These are phyloP conservation scores for Lucifuga dentata DNA, from an alignment of 2,113 vertebrate genomes.

Conservation along the genomic window DNA sequence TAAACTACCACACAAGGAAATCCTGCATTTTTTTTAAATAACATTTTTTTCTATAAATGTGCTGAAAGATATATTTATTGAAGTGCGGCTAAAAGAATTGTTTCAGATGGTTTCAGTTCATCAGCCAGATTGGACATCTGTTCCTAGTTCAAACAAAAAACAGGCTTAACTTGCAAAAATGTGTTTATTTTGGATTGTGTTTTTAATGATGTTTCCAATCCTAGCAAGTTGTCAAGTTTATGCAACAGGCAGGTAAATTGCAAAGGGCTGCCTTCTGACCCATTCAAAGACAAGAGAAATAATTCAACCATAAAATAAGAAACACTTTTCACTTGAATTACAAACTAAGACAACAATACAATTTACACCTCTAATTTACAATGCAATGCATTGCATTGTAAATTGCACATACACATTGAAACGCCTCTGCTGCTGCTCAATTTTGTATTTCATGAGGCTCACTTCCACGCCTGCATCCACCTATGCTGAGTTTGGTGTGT, in stretches of 20 bases:
- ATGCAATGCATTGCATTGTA: no score
- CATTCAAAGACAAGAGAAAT: conserved; percentile 26
- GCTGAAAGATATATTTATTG: conserved; percentile 96
- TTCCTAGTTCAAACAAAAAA: conserved; percentile 86
- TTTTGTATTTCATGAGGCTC: no score
- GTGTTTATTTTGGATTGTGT: conserved; percentile 85
- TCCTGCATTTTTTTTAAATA: conserved; percentile 52
- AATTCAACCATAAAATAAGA: conserved; percentile 19
- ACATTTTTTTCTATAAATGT: conserved; percentile 76
- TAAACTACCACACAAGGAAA: conserved; percentile 63
- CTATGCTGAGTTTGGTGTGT: no score
- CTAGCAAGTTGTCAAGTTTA: conserved; percentile 82
- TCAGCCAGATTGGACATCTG: conserved; percentile 91
- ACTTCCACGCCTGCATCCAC: no score
- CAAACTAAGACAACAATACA: conserved; percentile 17
- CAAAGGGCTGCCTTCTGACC: conserved; percentile 38
- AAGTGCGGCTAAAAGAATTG: conserved; percentile 88
- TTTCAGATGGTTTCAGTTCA: conserved; percentile 97
- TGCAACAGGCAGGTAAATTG: conserved; percentile 76
- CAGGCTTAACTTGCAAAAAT: conserved; percentile 82
- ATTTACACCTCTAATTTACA: no score
- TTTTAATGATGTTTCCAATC: conserved; percentile 83
- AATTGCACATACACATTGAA: no score
- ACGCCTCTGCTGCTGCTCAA: no score
- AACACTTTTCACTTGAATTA: conserved; percentile 28